Evolutionary conservation across 1,140 invertebrate genomes (phyloP), one percentile per base, ranked within the genome.

Genomic region (Lethrus apterus): DNA sequence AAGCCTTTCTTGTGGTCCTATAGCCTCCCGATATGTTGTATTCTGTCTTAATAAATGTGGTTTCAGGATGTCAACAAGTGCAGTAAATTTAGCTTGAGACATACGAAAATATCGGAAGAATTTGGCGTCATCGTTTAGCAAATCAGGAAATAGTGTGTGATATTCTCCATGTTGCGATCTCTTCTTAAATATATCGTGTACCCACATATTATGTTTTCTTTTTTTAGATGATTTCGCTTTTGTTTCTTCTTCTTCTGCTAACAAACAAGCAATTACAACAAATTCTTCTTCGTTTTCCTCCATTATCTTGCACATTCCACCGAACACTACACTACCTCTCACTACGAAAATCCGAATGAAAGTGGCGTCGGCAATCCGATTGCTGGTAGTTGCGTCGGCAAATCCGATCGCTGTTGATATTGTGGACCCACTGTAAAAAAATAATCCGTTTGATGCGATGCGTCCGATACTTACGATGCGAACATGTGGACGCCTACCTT

Each of bases 61-160:
- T 29, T 29, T 29, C 24, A 33, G 31, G 31, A 5, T 33, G 21
- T 48, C 46, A 29, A 48, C 5, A 41, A 44, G 46, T 29, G n/a
- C 20, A 41, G 15, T 26, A 30, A 48, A 48, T 30, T 42, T 48
- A 26, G 18, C 38, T 44, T 48, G 46, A 11, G 46, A 48, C 46
- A 48, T 48, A 40, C 46, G 46, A 48, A 48, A 48, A 42, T 48
- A 48, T 48, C 42, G 46, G 35, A 42, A 48, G 35, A 48, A 48
- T 23, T 48, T 46, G 10, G 26, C 17, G 31, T 48, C 30, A 33
- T 48, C 40, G 13, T 48, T 32, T 30, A 44, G 26, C 32, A 49
- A 49, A 49, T 49, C 47, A 45, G 47, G 41, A 34, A 44, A 45
- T 35, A 49, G 32, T 15, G 47, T 44, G 32, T 49, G 26, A 46